Percentiles rank a stretch among this genome's conserved stretches.
Evolutionary conservation across 2,888 invertebrate genomes (phyloP).

Genomic region (Cheilosia impressa): DNA sequence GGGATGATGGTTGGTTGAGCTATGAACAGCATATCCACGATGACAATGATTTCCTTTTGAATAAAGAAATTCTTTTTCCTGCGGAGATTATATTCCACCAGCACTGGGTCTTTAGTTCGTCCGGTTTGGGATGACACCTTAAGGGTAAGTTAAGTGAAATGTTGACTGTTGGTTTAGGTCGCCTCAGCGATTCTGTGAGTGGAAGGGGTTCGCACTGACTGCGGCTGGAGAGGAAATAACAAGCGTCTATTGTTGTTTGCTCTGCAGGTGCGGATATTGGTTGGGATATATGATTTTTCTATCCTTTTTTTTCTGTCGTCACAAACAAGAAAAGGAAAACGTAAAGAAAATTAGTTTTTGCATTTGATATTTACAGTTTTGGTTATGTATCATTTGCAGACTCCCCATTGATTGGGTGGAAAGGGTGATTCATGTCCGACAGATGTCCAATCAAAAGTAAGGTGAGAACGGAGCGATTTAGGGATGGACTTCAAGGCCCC

Average conservation of each 20-base stretch:
- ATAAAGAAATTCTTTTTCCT: constrained; percentile 65
- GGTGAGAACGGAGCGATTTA: too few species aligned
- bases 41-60: constrained; percentile 72
- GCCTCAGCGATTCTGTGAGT: constrained; percentile 32
- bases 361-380: too few species aligned
- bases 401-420: too few species aligned
- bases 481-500: too few species aligned
- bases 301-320: neutral
- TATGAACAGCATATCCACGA: constrained; percentile 53
- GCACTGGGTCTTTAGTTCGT: constrained; percentile 38
- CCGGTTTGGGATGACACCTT: constrained; percentile 69
- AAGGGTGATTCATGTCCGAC: too few species aligned
- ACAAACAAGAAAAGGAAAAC: too few species aligned
- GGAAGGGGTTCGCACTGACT: constrained; percentile 13
- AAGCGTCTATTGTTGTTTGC: constrained; percentile 58
- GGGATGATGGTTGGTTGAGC: constrained; percentile 34
- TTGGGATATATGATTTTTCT: neutral
- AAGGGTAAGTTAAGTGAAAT: constrained; percentile 74
- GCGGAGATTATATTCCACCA: constrained; percentile 68
- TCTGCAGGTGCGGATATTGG: constrained; percentile 54
- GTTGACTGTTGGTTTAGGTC: constrained; percentile 74
- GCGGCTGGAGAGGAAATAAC: constrained; percentile 49
- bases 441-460: too few species aligned
- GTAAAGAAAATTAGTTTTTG: too few species aligned
- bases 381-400: too few species aligned